phyloP scores from a whole-genome alignment of 2,113 vertebrate genomes.

The Aspiorhynchus laticeps region DNA sequence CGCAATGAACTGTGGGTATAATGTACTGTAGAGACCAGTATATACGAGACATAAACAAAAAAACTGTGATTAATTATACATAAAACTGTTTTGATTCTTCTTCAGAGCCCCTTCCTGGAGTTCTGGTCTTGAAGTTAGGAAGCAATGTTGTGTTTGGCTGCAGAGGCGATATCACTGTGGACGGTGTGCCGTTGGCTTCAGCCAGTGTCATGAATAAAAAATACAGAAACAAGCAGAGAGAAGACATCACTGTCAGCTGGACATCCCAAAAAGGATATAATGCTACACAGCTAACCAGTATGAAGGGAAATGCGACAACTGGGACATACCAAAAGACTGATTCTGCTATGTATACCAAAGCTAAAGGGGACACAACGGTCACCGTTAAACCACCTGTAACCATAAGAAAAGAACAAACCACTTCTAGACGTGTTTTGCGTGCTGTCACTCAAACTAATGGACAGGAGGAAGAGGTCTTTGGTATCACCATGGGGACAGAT shows the following conservation, averaged over 20 bases:
- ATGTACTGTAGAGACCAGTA: constrained; percentile 8
- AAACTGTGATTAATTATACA: background rate
- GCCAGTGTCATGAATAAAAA: constrained; percentile 8
- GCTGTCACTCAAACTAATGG: constrained; percentile 17
- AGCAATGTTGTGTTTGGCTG: constrained; percentile 69
- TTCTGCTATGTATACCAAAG: background rate
- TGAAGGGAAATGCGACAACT: background rate
- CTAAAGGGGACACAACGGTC: background rate
- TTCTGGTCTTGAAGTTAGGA: constrained; percentile 64
- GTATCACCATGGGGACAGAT: constrained; percentile 12
- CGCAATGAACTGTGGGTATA: constrained; percentile 37
- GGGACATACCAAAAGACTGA: background rate
- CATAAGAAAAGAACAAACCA: background rate
- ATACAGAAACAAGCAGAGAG: background rate
- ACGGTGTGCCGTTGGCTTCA: constrained; percentile 59
- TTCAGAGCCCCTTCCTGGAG: constrained; percentile 68
- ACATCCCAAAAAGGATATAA: background rate
- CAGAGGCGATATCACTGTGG: constrained; percentile 63
- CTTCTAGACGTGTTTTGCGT: background rate
- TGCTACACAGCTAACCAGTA: background rate
- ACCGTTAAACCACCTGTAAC: constrained; percentile 2
- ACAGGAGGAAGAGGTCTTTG: constrained; percentile 6
- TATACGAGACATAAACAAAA: background rate
- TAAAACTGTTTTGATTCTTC: background rate
- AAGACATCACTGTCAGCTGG: background rate